A percentile compares a stretch with the other conserved stretches of the same genome.
These are phyloP conservation scores for Melanocharis versteri DNA, from an alignment of 2,113 vertebrate genomes.

Conservation along the genomic window DNA sequence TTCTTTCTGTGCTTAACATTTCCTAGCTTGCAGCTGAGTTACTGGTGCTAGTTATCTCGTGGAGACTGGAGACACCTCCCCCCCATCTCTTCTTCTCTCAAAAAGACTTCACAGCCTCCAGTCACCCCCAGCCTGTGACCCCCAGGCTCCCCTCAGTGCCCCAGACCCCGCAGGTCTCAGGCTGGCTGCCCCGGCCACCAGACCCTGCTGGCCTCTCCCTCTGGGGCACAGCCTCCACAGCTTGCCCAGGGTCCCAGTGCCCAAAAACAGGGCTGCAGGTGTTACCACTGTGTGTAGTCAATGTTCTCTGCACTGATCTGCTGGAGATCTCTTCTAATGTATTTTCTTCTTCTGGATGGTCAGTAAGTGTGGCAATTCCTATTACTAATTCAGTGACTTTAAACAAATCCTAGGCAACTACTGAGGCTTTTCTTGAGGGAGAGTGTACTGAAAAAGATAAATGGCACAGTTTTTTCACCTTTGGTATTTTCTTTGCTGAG, in stretches of 20 bases:
- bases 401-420: background rate
- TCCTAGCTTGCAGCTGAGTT: background rate
- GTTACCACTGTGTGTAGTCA: background rate
- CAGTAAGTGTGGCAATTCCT: background rate
- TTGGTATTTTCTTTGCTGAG: background rate
- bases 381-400: background rate
- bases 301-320: background rate
- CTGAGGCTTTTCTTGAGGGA: background rate
- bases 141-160: background rate
- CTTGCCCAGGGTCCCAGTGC: background rate
- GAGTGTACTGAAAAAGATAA: background rate
- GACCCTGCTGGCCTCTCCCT: background rate
- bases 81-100: background rate
- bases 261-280: background rate
- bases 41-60: background rate
- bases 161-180: rapidly evolving
- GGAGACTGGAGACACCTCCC: background rate
- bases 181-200: background rate
- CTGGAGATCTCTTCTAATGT: background rate
- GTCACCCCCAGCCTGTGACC: background rate
- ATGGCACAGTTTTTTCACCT: background rate
- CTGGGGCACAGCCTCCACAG: background rate
- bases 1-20: background rate
- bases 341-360: background rate
- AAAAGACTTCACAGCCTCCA: background rate